Evolutionary conservation across 2,888 invertebrate species (phyloP), one percentile per base, ranked within the genome.

Genomic region (Gastrophysa polygoni): DNA sequence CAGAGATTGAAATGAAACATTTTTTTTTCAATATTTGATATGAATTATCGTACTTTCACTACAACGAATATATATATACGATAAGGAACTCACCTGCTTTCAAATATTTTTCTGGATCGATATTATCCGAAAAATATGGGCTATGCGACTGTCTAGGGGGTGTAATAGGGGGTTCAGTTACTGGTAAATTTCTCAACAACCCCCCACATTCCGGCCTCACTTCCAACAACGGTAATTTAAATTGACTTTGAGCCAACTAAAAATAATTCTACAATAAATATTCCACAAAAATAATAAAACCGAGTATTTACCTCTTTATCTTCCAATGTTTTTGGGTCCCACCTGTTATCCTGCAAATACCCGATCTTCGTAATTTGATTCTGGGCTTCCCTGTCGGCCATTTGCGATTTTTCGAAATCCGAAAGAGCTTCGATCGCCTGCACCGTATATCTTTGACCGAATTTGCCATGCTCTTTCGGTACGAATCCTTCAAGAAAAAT

Each of bases 351-450:
- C 76, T 89, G 89, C 55, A 88, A 75, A 63, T 85, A 85, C 1
- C 87, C 85, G 20, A 86, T 84, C 74, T 85, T 83, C 68, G 85
- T 84, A 52, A 90, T 77, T 67, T 86, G 85, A 72, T 88, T 85
- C 28, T 83, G 78, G 1, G 85, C 88, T 8, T 85, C 86, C 63
- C 85, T 83, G 61, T 88, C 85, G 54, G 84, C 83, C 34, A 87
- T 78, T 78, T 88, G 88, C 11, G 86, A 76, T 63, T 82, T 83
- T 75, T 91, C 90, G 73, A 91, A 91, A 75, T 90, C 87, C 0
- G 90, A 88, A 21, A 92, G 77, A 0, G 88, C 91, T 77, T 91
- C 90, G 0, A 89, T 89, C 0, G 91, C 91, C 46, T 87, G 84
- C 6, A 91, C 88, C 1, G 88, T 85, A 78, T 87, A 91, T 47